Evolutionary conservation across 2,888 invertebrate genomes (phyloP), one percentile per base, ranked within the genome.

Genomic region (Antheraea assamensis): DNA sequence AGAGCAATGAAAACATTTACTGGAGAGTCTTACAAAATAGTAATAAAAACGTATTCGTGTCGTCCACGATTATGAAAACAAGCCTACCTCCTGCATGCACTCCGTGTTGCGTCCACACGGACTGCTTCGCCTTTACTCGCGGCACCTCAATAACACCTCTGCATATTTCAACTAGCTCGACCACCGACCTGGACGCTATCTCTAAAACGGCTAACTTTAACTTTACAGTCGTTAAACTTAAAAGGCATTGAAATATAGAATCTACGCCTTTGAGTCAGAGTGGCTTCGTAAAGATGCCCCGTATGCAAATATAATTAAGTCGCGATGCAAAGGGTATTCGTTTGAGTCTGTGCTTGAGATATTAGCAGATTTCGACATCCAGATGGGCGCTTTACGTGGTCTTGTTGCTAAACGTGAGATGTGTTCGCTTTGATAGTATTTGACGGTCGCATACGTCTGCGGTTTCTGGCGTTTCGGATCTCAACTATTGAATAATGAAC

Each of bases 131-230:
- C 92, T 92, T 92, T 93, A 92, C 91, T 88, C 86, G 88, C 86
- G 89, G 90, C 90, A 87, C 84, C 90, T 91, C 92, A 90, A 92
- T 92, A 92, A 92, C 89, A 84, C 88, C 90, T 85, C 90, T 92
- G 92, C 94, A 94, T 93, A 93, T 94, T 93, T 93, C 90, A 92
- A 88, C 87, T 89, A 81, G 86, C 87, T 90, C 88, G 89, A 88
- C 92, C 92, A 86, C 91, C 88, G 86, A 89, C 88, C 88, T 90
- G 91, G 91, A 90, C 89, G 91, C 88, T 93, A 93, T 93, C 93
- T 92, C 88, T 88, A 84, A 86, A 84, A 81, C 81, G 74, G 78
- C 89, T 83, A 86, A 83, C 74, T 79, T n/a, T 84, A 79, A 75
- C 75, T 75, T 74, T 77, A 71, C 81, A 74, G 21, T 64, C 71